Percentiles rank a stretch among this genome's conserved stretches.
phyloP scores from a whole-genome alignment of 2,797 vertebrate genomes.

The Acrossocheilus wenchowensis region DNA sequence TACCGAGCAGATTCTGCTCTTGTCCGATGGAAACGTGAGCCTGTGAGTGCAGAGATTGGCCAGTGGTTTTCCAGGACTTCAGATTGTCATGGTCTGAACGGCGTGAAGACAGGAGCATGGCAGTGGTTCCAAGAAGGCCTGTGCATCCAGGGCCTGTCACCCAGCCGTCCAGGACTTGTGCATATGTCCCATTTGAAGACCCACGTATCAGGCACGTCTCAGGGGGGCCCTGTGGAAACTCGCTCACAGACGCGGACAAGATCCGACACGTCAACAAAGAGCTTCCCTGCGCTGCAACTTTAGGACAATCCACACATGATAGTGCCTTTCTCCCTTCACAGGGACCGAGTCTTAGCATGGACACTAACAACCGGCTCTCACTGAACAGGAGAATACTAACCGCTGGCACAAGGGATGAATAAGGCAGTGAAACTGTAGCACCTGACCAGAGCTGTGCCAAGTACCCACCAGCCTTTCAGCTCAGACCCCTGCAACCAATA shows the following conservation, averaged over 20 bases:
- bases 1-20: conserved; percentile 80
- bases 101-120: conserved; percentile 74
- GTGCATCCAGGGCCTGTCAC: conserved; percentile 71
- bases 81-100: conserved; percentile 72
- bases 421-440: conserved; percentile 77
- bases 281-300: conserved; percentile 77
- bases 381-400: conserved; percentile 74
- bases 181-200: conserved; percentile 91
- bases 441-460: conserved; percentile 77
- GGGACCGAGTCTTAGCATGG: conserved; percentile 71
- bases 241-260: conserved; percentile 81
- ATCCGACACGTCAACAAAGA: conserved; percentile 78
- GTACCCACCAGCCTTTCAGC: conserved; percentile 57
- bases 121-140: conserved; percentile 77
- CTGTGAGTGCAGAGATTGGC: conserved; percentile 74
- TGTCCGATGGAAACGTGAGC: conserved; percentile 72
- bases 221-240: conserved; percentile 79
- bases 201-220: conserved; percentile 90
- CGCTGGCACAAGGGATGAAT: conserved; percentile 81
- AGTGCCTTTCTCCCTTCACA: conserved; percentile 85
- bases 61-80: conserved; percentile 81
- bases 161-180: conserved; percentile 76
- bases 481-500: conserved; percentile 56
- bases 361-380: conserved; percentile 75
- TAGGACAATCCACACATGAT: conserved; percentile 81